Evolutionary conservation across 2,888 invertebrate species (phyloP), one percentile per base, ranked within the genome.

Genomic region (Corythucha ciliata): DNA sequence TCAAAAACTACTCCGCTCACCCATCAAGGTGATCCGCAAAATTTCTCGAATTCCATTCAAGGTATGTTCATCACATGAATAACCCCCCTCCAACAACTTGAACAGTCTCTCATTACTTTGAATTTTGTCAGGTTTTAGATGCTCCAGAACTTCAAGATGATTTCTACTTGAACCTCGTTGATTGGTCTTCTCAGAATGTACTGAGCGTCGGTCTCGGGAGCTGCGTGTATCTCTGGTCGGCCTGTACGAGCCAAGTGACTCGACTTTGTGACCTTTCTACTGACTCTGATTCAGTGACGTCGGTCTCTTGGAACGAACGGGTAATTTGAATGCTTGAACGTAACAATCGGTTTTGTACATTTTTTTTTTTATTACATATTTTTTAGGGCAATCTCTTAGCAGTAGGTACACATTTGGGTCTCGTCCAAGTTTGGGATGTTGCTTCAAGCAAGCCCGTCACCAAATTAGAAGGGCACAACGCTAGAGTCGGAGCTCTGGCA

Each of bases 41-140:
- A 98, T 98, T 62, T 93, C 96, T 1, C 81, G 94, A 68, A 94
- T 97, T 68, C 97, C 98, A 2, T 98, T 96, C 73, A 98, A 99
- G 74, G 85, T 67, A 58, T 14, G 16, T 6, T 21, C 7, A n/a
- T n/a, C n/a, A n/a, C n/a, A 36, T 54, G 46, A 24, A 48, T 50
- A 7, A 44, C 21, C 16, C 45, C 6, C 10, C 7, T 34, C 7
- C 10, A 20, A 36, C 8, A 8, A 10, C 16, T 10, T 10, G 8
- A 22, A 7, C 8, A 8, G 22, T 7, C 16, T 41, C 22, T 21
- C 7, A 22, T 14, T 41, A 41, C 22, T 41, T 34, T 36, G 21
- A 34, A 12, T 12, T 37, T 3, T 36, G 10, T 34, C 16, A 69
- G 67, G 80, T 94, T 33, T 73, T 96, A 41, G 94, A 96, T 67